Evolutionary conservation across 2,797 vertebrate genomes (phyloP).

Genomic region (Erethizon dorsatum): DNA sequence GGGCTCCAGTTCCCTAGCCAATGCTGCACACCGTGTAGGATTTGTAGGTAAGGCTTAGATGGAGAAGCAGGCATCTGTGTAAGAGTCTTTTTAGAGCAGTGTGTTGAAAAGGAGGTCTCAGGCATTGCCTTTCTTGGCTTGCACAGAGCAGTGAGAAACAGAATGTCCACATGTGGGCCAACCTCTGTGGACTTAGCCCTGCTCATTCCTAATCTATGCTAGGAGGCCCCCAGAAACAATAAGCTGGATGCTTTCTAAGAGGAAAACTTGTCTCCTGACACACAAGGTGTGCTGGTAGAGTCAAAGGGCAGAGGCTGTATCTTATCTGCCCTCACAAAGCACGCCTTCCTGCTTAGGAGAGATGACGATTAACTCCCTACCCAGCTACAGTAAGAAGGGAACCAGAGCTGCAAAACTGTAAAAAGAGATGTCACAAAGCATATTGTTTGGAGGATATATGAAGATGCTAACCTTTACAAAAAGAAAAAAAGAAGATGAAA

Average conservation of each 20-base stretch:
- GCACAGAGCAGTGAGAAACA: not conserved
- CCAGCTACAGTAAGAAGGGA: not conserved
- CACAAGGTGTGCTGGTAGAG: slow-evolving; percentile 5
- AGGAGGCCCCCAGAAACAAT: slow-evolving; percentile 45
- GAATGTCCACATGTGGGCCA: slow-evolving; percentile 67
- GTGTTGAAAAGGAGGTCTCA: not conserved
- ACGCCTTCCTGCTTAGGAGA: not conserved
- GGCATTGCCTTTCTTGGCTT: slow-evolving; percentile 69
- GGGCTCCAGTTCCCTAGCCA: not conserved
- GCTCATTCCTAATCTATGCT: not conserved
- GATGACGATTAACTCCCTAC: not conserved
- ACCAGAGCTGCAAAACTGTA: slow-evolving; percentile 45
- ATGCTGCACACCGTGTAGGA: not conserved
- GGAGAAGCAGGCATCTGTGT: not conserved
- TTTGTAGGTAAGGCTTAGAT: not conserved
- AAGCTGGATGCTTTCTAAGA: not conserved
- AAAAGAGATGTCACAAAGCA: not conserved
- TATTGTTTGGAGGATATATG: slow-evolving; percentile 62
- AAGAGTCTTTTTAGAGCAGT: slow-evolving; percentile 14
- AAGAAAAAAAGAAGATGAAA: not conserved
- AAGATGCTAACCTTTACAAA: slow-evolving; percentile 68
- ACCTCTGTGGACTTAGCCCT: not conserved
- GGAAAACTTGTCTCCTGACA: not conserved
- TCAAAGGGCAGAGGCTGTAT: not conserved
- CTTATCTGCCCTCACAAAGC: slow-evolving; percentile 34